Evolutionary conservation across 2,797 vertebrate species (phyloP), one percentile per base, ranked within the genome.

Genomic region (Leptoclinus maculatus): DNA sequence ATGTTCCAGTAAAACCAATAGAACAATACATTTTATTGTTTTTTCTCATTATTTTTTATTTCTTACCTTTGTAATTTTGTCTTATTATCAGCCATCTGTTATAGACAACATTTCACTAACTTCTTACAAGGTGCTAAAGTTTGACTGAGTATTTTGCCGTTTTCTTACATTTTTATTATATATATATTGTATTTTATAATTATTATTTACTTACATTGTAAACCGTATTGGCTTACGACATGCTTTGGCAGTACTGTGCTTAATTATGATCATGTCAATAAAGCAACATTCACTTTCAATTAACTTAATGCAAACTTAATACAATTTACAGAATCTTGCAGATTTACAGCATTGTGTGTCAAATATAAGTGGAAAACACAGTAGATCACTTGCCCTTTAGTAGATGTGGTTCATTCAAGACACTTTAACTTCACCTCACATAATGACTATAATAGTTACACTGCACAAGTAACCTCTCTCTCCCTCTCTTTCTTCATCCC

Each of bases 401-500:
- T 34, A 27, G 53, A 16, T 71, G 16, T 1, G 66, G 49, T 72
- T 79, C n/a, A 70, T 68, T 66, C 5, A 66, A 27, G 32, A 60
- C 21, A 49, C 17, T 59, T 67, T 56, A 2, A 45, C 51, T 70
- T 73, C 43, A 72, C 17, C 13, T 47, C 29, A 38, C 56, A 56
- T 7, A 29, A 68, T 56, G 16, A 73, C 49, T 27, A 27, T 29
- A 29, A 58, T 69, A n/a, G 70, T 82, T 53, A 78, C 76, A 38
- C 6, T 49, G 74, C 53, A 71, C 60, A 68, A 39, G 49, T 66
- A 78, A 69, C 71, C 65, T 74, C 45, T 69, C 45, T 74, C 65
- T n/a, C 41, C 66, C 34, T 70, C 51, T 79, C 67, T 53, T 53
- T 45, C 60, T 68, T 51, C 81, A 74, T 80, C 70, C 82, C 58